phyloP scores from a whole-genome alignment of 2,888 invertebrate genomes.

The Pseudococcus jackbeardsleyi region DNA sequence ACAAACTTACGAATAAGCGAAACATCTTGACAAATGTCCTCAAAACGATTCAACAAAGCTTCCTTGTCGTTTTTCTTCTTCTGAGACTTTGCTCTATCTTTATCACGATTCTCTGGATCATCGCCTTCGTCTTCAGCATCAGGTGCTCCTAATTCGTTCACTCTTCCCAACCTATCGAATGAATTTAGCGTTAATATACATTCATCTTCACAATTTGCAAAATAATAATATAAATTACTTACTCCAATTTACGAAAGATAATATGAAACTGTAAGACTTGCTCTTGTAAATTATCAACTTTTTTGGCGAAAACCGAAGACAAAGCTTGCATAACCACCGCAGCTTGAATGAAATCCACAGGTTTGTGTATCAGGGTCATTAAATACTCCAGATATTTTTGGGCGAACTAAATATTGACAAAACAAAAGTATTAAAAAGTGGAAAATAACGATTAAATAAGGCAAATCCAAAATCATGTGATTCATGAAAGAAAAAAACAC shows the following conservation, averaged over 20 bases:
- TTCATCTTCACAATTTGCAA: background rate
- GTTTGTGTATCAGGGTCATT: slow-evolving; percentile 55
- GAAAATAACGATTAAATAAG: background rate
- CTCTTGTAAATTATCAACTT: slow-evolving; percentile 74
- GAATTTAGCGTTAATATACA: background rate
- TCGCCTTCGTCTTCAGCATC: background rate
- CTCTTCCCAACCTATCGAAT: background rate
- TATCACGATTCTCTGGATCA: background rate
- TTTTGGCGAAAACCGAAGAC: slow-evolving; percentile 79
- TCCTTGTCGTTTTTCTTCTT: slow-evolving; percentile 39
- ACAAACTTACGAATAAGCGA: background rate
- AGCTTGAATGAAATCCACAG: slow-evolving; percentile 80
- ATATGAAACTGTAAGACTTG: slow-evolving; percentile 55
- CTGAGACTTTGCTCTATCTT: background rate
- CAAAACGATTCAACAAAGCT: slow-evolving; percentile 19
- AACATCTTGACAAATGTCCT: slow-evolving; percentile 18
- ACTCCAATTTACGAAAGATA: slow-evolving; percentile 62
- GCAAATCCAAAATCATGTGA: background rate
- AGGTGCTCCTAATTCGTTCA: background rate
- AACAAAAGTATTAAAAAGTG: too few relatives aligned
- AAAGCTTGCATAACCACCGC: slow-evolving; percentile 84
- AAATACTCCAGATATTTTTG: slow-evolving; percentile 62
- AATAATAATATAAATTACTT: background rate
- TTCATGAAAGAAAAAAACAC: background rate
- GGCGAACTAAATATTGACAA: slow-evolving; percentile 27